Conservation (phyloP, 2,113 vertebrate genomes). For the Xiphias gladius region DNA sequence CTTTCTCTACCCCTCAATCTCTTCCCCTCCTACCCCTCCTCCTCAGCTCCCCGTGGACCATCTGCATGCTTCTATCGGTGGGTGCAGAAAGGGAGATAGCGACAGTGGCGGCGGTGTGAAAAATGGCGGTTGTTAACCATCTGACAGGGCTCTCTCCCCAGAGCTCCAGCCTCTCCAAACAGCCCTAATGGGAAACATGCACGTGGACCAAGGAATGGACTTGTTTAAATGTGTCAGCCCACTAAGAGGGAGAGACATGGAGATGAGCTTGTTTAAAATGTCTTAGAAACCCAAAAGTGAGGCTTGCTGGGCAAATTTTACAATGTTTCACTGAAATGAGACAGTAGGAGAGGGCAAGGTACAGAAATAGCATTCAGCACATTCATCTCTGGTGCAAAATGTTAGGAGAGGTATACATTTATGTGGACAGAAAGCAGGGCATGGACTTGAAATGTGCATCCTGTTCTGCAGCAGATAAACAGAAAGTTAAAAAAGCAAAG, state of each 20-base stretch:
- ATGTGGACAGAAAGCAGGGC: constrained; percentile 1
- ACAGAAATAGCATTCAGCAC: background rate
- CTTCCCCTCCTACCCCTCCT: background rate
- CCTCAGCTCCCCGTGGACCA: constrained; percentile 58
- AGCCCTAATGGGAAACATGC: constrained; percentile 77
- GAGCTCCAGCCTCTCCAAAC: constrained; percentile 78
- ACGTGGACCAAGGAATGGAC: constrained; percentile 66
- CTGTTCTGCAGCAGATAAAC: background rate
- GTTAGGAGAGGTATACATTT: background rate
- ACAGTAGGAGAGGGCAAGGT: background rate
- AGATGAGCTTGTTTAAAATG: constrained; percentile 65
- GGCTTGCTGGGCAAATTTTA: constrained; percentile 1
- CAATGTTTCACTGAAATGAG: constrained; percentile 2
- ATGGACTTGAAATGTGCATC: background rate
- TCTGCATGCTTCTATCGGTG: constrained; percentile 76
- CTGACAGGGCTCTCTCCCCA: constrained; percentile 78
- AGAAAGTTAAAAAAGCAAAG: background rate
- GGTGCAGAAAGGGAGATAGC: constrained; percentile 70
- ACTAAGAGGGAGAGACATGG: constrained; percentile 34
- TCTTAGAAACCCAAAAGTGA: constrained; percentile 22
- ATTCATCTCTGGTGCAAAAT: background rate
- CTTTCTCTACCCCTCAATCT: background rate
- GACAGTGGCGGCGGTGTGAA: constrained; percentile 74
- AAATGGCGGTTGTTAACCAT: constrained; percentile 82
- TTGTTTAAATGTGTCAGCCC: constrained; percentile 72